Base-by-base conservation (phyloP, 2,797 vertebrate species). In the Oryzias sinensis region DNA sequence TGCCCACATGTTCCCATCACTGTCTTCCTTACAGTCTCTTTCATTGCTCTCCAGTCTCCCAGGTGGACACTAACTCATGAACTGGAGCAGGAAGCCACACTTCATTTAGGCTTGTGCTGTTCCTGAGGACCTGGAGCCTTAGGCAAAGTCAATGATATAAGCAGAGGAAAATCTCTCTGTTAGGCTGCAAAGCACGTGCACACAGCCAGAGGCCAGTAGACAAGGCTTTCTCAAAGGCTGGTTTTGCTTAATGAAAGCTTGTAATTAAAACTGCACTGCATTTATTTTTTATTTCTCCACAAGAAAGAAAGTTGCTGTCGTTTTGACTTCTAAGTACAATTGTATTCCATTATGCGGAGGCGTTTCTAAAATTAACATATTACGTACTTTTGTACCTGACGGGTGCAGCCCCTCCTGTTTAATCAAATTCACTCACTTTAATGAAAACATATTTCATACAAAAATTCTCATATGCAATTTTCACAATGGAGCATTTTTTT, bases 31-130 rank as follows among this genome's bases (percentile, higher is more conserved):
- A 29, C 55, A 43, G 43, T 64, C 62, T 29, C 54, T 51, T 48
- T 79, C 70, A 68, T 58, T 68, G 62, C 40, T 49, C 66, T 53
- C 0, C 29, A 71, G 62, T 74, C 72, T 77, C 78, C 72, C 64
- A 76, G 78, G 64, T 82, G 80, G 45, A 56, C 59, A 72, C 68
- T 87, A 87, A 88, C 79, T 83, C 73, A 53, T 53, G 75, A 79
- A 74, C 63, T 58, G 48, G 53, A 79, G 85, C 47, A 40, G 72
- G 60, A 74, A 88, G 85, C 65, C 82, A 87, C 79, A 87, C 85
- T 86, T 84, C 84, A 86, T 87, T 85, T 85, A 72, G 70, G 59
- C 62, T 44, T 62, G 59, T 43, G 48, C 80, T 71, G 76, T 86
- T 82, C 74, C 71, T 61, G 71, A 81, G 72, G 66, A 29, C 66